Percentiles rank a stretch among this genome's conserved stretches.
Conservation (phyloP, 1,140 invertebrate species). For the Micrasema minimum region DNA sequence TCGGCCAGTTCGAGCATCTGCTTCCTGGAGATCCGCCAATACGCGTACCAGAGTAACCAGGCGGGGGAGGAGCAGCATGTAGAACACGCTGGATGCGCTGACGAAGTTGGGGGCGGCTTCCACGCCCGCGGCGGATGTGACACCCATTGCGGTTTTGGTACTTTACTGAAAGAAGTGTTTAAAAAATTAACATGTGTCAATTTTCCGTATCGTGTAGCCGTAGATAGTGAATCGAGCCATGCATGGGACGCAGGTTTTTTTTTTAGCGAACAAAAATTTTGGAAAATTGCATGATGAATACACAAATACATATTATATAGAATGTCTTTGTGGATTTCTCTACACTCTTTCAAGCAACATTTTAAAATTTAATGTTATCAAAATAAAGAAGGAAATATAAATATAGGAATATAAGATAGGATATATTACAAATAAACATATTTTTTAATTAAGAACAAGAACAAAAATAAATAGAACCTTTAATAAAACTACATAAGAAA, state of each 20-base stretch:
- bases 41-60: conserved; percentile 74
- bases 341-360: too few relatives aligned
- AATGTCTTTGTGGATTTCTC: too few relatives aligned
- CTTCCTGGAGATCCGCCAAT: conserved; percentile 76
- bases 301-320: too few relatives aligned
- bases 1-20: conserved; percentile 77
- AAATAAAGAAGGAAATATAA: too few relatives aligned
- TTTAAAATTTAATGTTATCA: too few relatives aligned
- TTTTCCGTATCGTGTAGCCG: not conserved
- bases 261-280: not conserved
- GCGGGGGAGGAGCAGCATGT: conserved; percentile 75
- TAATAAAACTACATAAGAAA: too few relatives aligned
- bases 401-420: too few relatives aligned
- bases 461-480: too few relatives aligned
- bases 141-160: conserved; percentile 46
- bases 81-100: conserved; percentile 71
- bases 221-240: not conserved
- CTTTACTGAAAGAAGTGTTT: not conserved
- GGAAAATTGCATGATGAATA: too few relatives aligned
- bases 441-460: too few relatives aligned
- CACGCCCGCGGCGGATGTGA: conserved; percentile 40
- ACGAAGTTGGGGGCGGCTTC: conserved; percentile 43
- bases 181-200: conserved; percentile 3
- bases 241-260: too few relatives aligned
- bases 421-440: too few relatives aligned